Base-by-base conservation (phyloP, 2,113 vertebrate species). In the Ptychochromis oligacanthus region DNA sequence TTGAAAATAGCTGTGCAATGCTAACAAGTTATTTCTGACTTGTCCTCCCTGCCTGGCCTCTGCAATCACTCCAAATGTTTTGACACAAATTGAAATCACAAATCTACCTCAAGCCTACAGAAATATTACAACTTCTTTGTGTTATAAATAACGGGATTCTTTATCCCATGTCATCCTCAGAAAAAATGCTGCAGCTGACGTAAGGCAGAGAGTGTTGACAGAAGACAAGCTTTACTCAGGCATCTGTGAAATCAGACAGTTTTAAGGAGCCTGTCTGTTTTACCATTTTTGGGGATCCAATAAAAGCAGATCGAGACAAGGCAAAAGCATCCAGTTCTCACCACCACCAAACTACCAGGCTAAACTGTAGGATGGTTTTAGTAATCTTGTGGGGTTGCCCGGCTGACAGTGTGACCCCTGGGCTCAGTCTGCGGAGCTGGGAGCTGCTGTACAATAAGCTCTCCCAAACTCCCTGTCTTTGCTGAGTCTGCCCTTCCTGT, bases 21-120 rank as follows among this genome's bases (percentile, higher is more conserved):
- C 61, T 84, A 62, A 86, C 80, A 90, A 60, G 82, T 80, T 92
- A 93, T 90, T 93, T 91, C 86, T 49, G 85, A 88, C 85, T 82
- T 22, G 3, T 72, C 81, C 49, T 65, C 24, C 34, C 40, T 89
- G 84, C 75, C 78, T 88, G 86, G 83, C 74, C 58, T 84, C 79
- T 67, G 70, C 84, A 75, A 77, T 87, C 91, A 88, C 74, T 82
- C 80, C 20, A 18, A 64, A 82, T 75, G 31, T 34, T 85, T 76
- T 58, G 60, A 72, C 64, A 61, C 65, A 81, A 64, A 57, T 20
- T 49, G 52, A 57, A 46, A 56, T 46, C 75, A 38, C 64, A 61
- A 54, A 34, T 0, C 52, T 70, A 40, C 54, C 49, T 74, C 11
- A 4, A 36, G 18, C 24, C 58, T 26, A 28, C 1, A 3, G 56